phyloP scores from a whole-genome alignment of 2,113 vertebrate genomes.

The Anseranas semipalmata region DNA sequence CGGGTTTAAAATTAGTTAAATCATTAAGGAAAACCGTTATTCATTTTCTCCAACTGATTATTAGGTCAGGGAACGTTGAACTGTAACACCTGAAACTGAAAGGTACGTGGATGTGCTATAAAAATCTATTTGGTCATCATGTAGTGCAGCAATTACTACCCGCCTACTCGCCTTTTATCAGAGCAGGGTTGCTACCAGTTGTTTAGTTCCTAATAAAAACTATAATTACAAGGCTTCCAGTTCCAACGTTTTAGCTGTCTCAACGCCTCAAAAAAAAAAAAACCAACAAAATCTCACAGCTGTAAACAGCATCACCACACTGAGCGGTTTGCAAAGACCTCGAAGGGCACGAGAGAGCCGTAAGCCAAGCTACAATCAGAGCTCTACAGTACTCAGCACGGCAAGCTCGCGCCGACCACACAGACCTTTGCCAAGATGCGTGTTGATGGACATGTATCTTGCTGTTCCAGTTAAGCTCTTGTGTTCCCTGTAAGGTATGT shows the following conservation, averaged over 20 bases:
- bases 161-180: neutral
- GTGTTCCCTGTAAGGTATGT: constrained; percentile 98
- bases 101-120: neutral
- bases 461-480: constrained; percentile 98
- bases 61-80: neutral
- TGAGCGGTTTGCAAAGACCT: neutral
- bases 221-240: neutral
- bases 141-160: neutral
- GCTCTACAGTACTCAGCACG: neutral
- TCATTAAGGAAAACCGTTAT: neutral
- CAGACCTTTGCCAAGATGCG: constrained; percentile 97
- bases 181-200: neutral
- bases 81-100: neutral
- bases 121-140: neutral
- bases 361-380: neutral
- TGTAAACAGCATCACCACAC: neutral
- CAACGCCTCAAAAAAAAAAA: neutral
- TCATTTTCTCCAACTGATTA: neutral
- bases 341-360: rapidly evolving
- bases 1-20: neutral
- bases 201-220: neutral
- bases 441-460: constrained; percentile 99
- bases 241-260: neutral
- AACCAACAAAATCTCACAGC: neutral
- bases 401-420: neutral